These are phyloP conservation scores for Neoascia interrupta DNA, from an alignment of 2,888 invertebrate genomes.

Conservation along the genomic window DNA sequence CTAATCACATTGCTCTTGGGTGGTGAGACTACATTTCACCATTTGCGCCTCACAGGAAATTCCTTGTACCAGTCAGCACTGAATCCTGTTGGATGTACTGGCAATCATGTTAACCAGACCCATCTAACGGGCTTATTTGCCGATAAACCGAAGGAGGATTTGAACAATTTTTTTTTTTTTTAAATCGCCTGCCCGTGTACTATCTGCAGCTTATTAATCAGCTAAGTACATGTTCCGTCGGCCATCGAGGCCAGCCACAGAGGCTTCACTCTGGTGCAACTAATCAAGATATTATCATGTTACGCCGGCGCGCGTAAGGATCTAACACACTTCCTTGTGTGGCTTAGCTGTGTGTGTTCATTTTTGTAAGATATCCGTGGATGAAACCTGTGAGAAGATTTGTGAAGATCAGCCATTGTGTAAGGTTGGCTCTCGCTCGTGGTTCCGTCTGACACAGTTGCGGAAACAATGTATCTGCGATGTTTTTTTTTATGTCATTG, in stretches of 20 bases:
- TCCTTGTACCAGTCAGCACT: no score
- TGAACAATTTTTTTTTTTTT: no score
- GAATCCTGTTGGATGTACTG: constrained; percentile 35
- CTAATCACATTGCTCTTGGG: constrained; percentile 36
- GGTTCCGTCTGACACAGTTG: constrained; percentile 4
- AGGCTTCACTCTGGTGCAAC: constrained; percentile 26
- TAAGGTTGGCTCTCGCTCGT: constrained; percentile 3
- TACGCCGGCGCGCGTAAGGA: constrained; percentile 46
- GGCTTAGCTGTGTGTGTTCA: constrained; percentile 38
- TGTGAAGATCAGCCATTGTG: constrained; percentile 1
- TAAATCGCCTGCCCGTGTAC: constrained; percentile 65
- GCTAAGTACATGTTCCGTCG: constrained; percentile 63
- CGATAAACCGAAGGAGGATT: background rate
- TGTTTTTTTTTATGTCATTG: constrained; percentile 18
- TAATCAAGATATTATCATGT: constrained; percentile 69
- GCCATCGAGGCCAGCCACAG: constrained; percentile 9
- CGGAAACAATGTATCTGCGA: constrained; percentile 41
- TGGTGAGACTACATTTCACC: no score
- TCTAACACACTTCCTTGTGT: constrained; percentile 68
- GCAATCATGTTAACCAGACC: constrained; percentile 63
- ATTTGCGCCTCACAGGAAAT: constrained; percentile 3
- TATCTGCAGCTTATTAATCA: constrained; percentile 69
- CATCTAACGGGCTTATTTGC: constrained; percentile 47
- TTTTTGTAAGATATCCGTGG: constrained; percentile 44
- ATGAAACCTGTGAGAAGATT: constrained; percentile 31